Conservation (phyloP, 1,140 invertebrate species). For the Hetaerina americana region DNA sequence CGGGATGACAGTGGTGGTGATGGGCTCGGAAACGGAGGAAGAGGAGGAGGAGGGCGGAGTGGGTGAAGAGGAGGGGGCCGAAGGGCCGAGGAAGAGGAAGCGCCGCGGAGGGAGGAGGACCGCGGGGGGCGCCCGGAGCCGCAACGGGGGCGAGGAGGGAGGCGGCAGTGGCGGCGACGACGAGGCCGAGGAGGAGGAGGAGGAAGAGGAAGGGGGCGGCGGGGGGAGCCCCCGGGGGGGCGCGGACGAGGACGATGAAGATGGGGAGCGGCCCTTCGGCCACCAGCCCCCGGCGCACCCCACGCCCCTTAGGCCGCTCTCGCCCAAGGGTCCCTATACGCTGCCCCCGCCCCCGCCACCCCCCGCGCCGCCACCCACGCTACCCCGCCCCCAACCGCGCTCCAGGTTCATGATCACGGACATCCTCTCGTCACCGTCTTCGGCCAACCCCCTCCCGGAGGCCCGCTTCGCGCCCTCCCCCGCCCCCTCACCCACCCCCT, state of each 20-base stretch:
- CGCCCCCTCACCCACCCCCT: background rate
- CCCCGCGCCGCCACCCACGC: background rate
- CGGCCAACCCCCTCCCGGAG: too few relatives aligned
- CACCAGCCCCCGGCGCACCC: background rate
- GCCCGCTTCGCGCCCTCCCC: background rate
- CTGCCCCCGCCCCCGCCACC: background rate
- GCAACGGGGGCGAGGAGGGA: background rate
- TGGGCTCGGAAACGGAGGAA: background rate
- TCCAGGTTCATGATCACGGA: background rate
- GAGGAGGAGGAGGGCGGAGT: background rate
- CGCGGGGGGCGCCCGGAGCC: background rate
- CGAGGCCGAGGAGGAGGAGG: background rate
- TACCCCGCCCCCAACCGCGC: background rate
- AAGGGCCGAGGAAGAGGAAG: background rate
- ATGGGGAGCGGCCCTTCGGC: background rate
- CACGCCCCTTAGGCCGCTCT: background rate
- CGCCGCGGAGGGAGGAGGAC: background rate
- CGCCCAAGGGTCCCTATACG: background rate
- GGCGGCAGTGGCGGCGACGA: background rate
- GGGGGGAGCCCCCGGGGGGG: background rate
- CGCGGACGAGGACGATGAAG: background rate
- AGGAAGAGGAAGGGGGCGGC: background rate
- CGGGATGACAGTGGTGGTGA: background rate
- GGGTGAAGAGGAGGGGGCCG: background rate
- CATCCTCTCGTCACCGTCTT: background rate